Percentiles rank a stretch among this genome's conserved stretches.
These are phyloP conservation scores for Lasioglossum calceatum DNA, from an alignment of 2,888 invertebrate species.

Conservation along the genomic window DNA sequence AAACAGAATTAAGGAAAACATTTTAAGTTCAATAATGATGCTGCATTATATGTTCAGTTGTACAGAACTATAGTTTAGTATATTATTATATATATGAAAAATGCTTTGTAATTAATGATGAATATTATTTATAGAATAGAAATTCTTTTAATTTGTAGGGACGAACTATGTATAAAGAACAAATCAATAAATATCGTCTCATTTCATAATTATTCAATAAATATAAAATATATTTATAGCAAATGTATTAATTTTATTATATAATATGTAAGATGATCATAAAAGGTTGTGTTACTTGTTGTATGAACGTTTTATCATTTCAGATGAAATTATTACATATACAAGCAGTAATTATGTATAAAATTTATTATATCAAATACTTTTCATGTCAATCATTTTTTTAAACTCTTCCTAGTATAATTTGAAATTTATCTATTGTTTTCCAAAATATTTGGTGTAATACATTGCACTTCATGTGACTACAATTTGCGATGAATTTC, in stretches of 20 bases:
- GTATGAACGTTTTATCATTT: conserved; percentile 19
- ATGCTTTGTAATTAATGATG: conserved; percentile 12
- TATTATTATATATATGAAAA: neutral
- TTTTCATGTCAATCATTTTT: neutral
- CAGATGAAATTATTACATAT: conserved; percentile 34
- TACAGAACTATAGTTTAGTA: conserved; percentile 7
- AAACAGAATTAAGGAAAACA: conserved; percentile 5
- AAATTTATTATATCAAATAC: conserved; percentile 34
- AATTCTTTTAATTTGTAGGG: conserved; percentile 11
- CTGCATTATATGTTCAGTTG: conserved; percentile 14
- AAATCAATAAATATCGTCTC: conserved; percentile 31
- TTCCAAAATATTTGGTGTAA: conserved; percentile 8
- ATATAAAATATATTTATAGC: conserved; percentile 65
- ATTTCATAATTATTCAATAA: conserved; percentile 52
- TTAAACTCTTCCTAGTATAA: conserved; percentile 21
- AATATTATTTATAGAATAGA: conserved; percentile 32
- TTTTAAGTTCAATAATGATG: conserved; percentile 22
- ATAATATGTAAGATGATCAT: conserved; percentile 33
- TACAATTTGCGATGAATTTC: conserved; percentile 24
- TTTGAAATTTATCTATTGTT: conserved; percentile 20
- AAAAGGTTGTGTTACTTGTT: conserved; percentile 28
- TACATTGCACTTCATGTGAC: conserved; percentile 23
- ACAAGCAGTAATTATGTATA: conserved; percentile 42
- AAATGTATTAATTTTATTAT: conserved; percentile 74
- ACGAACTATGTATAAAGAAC: conserved; percentile 17